Percentiles rank a stretch among this genome's conserved stretches.
Evolutionary conservation across 2,113 vertebrate genomes (phyloP).

Genomic region (Dolichotis patagonum): DNA sequence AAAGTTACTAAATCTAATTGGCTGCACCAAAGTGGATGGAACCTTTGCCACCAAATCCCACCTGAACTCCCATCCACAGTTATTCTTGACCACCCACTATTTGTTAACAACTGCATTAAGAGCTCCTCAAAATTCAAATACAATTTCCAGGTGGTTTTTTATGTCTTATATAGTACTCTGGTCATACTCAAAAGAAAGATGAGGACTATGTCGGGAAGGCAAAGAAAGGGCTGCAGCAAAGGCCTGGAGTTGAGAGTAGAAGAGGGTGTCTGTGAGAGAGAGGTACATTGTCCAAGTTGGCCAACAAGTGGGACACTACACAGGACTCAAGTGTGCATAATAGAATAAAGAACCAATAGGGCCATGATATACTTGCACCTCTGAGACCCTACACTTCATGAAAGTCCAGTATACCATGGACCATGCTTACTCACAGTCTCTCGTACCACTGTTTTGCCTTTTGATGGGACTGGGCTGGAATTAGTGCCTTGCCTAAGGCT

Average conservation of each 20-base stretch:
- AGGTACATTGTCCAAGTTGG: not conserved
- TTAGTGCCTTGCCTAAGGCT: not conserved
- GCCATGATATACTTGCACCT: not conserved
- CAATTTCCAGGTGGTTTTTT: not conserved
- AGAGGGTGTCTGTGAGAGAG: not conserved
- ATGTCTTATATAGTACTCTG: not conserved
- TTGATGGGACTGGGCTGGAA: not conserved
- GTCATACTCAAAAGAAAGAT: not conserved
- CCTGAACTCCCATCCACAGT: not conserved
- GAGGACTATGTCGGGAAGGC: not conserved
- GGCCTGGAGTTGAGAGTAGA: not conserved
- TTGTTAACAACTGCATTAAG: not conserved
- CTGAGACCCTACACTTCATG: not conserved
- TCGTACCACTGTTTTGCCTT: not conserved
- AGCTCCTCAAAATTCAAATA: not conserved
- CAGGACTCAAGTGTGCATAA: accelerated
- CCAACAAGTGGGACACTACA: not conserved
- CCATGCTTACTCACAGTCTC: not conserved
- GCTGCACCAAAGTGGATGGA: not conserved
- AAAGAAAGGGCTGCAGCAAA: not conserved
- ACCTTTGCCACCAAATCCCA: not conserved
- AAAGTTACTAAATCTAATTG: not conserved
- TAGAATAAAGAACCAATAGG: not conserved
- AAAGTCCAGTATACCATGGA: not conserved
- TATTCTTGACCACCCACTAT: not conserved